Evolutionary conservation across 2,113 vertebrate genomes (phyloP).

Genomic region (Prunella fulvescens): DNA sequence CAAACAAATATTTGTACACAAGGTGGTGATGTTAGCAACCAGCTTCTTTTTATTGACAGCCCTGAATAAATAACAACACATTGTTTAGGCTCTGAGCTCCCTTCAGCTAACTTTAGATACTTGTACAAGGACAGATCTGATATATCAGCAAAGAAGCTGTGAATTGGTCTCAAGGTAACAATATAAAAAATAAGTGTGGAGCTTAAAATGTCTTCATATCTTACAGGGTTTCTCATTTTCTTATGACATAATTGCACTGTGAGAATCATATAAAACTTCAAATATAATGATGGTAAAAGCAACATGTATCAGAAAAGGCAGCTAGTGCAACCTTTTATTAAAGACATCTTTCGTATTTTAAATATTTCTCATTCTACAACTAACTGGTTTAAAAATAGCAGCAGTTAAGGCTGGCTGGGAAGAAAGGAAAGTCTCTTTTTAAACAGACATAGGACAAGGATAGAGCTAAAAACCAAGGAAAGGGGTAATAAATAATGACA

Average conservation of each 20-base stretch:
- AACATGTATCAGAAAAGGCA: slow-evolving; percentile 20
- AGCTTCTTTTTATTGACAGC: slow-evolving; percentile 51
- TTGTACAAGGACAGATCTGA: neutral
- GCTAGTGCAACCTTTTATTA: slow-evolving; percentile 54
- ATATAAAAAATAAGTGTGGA: neutral
- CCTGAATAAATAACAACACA: slow-evolving; percentile 53
- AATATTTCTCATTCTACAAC: slow-evolving; percentile 20
- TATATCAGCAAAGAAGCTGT: neutral
- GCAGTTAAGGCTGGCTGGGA: slow-evolving; percentile 16
- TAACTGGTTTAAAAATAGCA: slow-evolving; percentile 50
- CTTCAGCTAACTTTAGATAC: neutral
- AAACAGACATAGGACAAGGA: slow-evolving; percentile 50
- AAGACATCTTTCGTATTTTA: slow-evolving; percentile 32
- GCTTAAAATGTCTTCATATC: neutral
- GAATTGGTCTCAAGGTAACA: neutral
- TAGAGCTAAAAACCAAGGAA: slow-evolving; percentile 68
- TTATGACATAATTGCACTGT: slow-evolving; percentile 2
- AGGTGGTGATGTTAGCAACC: slow-evolving; percentile 82
- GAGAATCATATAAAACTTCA: slow-evolving; percentile 14
- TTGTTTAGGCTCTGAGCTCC: slow-evolving; percentile 8
- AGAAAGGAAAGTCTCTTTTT: slow-evolving; percentile 58
- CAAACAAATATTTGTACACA: slow-evolving; percentile 85
- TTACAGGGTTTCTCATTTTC: slow-evolving; percentile 37
- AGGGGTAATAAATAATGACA: slow-evolving; percentile 77
- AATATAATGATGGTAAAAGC: slow-evolving; percentile 20